These are phyloP conservation scores for Pseudomyrmex concolor DNA, from an alignment of 1,140 invertebrate species.

Conservation along the genomic window DNA sequence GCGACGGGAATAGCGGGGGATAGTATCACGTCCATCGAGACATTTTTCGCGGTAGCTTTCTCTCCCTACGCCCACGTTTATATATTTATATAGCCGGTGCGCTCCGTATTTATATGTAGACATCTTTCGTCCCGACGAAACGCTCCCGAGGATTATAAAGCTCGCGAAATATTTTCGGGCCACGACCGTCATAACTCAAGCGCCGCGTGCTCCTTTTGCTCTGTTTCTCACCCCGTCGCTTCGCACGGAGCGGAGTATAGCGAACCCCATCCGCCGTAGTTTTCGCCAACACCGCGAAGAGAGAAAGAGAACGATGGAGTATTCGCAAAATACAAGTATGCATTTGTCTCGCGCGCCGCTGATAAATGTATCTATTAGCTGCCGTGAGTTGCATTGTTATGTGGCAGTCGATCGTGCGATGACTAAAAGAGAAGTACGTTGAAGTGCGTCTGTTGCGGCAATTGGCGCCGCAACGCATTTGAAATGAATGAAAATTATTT, in stretches of 20 bases:
- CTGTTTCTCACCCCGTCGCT: constrained; percentile 49
- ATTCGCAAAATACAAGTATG: constrained; percentile 64
- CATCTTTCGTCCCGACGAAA: constrained; percentile 68
- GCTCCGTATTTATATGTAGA: constrained; percentile 65
- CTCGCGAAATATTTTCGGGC: constrained; percentile 81
- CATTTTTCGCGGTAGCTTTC: constrained; percentile 62
- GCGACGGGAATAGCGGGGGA: not conserved
- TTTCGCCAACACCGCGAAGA: constrained; percentile 22
- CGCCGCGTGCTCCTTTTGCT: constrained; percentile 65
- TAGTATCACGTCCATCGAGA: constrained; percentile 68
- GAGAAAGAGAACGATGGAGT: constrained; percentile 34
- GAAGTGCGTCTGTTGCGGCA: constrained; percentile 20
- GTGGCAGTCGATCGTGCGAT: constrained; percentile 29
- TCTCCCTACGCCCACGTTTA: constrained; percentile 32
- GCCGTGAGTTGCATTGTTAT: constrained; percentile 44
- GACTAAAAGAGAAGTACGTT: constrained; percentile 20
- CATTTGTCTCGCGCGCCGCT: constrained; percentile 65
- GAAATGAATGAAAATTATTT: constrained; percentile 30
- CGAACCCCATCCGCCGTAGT: constrained; percentile 58
- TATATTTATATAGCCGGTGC: constrained; percentile 66
- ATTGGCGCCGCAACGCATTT: not conserved
- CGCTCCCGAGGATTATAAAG: constrained; percentile 78
- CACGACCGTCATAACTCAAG: constrained; percentile 79
- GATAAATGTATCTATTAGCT: constrained; percentile 70
- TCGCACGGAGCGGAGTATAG: not conserved